These are phyloP conservation scores for Erannis defoliaria DNA, from an alignment of 2,888 invertebrate species.

Conservation along the genomic window DNA sequence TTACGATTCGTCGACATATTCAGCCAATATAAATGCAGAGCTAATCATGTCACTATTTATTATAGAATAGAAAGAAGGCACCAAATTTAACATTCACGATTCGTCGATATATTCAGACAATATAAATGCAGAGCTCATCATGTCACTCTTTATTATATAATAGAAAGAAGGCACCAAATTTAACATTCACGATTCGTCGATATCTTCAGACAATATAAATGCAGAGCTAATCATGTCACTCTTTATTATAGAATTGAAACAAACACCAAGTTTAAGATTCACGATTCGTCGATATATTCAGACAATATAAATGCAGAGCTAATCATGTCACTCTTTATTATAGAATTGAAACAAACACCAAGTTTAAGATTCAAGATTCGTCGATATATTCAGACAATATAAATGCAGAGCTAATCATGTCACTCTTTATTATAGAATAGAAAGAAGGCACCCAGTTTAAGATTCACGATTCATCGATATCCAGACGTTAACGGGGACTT, in stretches of 20 bases:
- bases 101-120: no score
- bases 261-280: slow-evolving; percentile 10
- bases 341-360: not conserved
- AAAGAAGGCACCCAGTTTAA: not conserved
- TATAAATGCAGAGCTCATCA: no score
- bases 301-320: not conserved
- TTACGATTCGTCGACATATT: slow-evolving; percentile 23
- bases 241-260: not conserved
- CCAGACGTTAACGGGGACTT: slow-evolving; percentile 13
- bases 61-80: no score
- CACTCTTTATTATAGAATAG: not conserved
- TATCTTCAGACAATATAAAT: not conserved
- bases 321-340: not conserved
- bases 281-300: slow-evolving; percentile 21
- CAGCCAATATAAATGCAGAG: no score
- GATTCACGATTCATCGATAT: slow-evolving; percentile 21
- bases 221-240: no score
- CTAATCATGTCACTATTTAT: no score
- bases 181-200: no score
- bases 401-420: not conserved
- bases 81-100: no score
- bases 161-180: no score
- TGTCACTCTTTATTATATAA: no score
- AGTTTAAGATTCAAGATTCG: slow-evolving; percentile 20
- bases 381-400: slow-evolving; percentile 17